These are phyloP conservation scores for Drosophila hydei DNA, from an alignment of 1,140 invertebrate species.

Conservation along the genomic window DNA sequence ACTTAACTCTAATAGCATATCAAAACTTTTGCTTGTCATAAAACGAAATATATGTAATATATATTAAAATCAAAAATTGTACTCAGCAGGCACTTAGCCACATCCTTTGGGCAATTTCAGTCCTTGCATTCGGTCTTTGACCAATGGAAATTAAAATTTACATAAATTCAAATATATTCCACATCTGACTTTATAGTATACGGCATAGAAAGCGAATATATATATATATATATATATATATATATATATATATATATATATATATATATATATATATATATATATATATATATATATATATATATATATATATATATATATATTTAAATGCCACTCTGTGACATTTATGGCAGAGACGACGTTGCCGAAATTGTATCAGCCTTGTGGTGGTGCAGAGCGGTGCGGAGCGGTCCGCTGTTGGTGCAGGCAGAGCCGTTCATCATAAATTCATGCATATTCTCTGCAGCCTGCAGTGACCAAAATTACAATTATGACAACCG, in stretches of 20 bases:
- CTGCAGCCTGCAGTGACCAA: conserved; percentile 73
- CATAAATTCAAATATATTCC: conserved; percentile 58
- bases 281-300: conserved; percentile 23
- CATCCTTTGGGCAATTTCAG: conserved; percentile 45
- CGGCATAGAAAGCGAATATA: conserved; percentile 9
- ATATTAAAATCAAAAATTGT: neutral
- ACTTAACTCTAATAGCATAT: conserved; percentile 60
- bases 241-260: conserved; percentile 26
- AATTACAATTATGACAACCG: conserved; percentile 82
- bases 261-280: conserved; percentile 37
- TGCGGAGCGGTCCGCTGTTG: neutral
- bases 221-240: conserved; percentile 31
- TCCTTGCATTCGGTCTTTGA: conserved; percentile 47
- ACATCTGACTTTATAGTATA: conserved; percentile 26
- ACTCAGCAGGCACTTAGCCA: conserved; percentile 66
- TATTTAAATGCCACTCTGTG: conserved; percentile 49
- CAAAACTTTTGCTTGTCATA: conserved; percentile 66
- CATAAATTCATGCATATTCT: conserved; percentile 76
- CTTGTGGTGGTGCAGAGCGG: neutral
- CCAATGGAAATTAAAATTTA: conserved; percentile 51
- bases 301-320: conserved; percentile 31
- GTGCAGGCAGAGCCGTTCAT: conserved; percentile 46
- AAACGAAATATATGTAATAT: conserved; percentile 6
- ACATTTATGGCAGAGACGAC: conserved; percentile 56
- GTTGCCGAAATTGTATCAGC: conserved; percentile 70